Conservation (phyloP, 2,888 invertebrate genomes). For the Parelbella ahira region DNA sequence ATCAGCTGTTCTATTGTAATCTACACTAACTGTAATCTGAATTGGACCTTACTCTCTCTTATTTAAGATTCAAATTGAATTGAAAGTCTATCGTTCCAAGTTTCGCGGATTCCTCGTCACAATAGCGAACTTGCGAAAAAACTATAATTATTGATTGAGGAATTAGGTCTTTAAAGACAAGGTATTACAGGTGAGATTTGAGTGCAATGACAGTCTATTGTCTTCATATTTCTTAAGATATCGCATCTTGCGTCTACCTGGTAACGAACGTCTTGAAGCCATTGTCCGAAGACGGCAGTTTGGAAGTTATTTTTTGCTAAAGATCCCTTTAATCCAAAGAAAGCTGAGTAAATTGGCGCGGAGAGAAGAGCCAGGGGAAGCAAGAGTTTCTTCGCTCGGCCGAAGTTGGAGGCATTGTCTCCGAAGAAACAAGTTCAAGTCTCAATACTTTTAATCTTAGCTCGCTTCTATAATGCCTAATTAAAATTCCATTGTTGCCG, state of each 20-base stretch:
- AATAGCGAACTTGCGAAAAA: slow-evolving; percentile 20
- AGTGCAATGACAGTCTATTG: too few species aligned
- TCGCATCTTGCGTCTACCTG: slow-evolving; percentile 74
- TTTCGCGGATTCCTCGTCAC: slow-evolving; percentile 23
- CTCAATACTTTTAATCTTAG: slow-evolving; percentile 25
- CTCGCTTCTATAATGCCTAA: slow-evolving; percentile 21
- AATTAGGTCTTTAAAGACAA: slow-evolving; percentile 30
- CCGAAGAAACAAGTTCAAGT: slow-evolving; percentile 23
- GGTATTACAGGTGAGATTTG: too few species aligned
- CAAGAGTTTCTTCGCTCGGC: slow-evolving; percentile 18
- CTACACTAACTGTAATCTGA: not conserved
- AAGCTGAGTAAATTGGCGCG: slow-evolving; percentile 22
- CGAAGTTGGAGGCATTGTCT: slow-evolving; percentile 21
- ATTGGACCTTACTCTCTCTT: slow-evolving; percentile 2
- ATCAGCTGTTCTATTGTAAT: slow-evolving; percentile 63
- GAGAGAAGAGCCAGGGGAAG: slow-evolving; percentile 23
- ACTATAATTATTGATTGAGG: not conserved
- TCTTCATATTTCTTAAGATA: slow-evolving; percentile 60
- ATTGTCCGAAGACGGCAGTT: slow-evolving; percentile 49
- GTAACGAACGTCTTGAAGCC: slow-evolving; percentile 39
- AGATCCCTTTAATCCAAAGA: slow-evolving; percentile 21
- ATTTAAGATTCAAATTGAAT: slow-evolving; percentile 10
- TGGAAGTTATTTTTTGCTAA: slow-evolving; percentile 33
- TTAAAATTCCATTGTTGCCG: slow-evolving; percentile 23
- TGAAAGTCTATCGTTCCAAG: not conserved